Percentiles rank a stretch among this genome's conserved stretches.
These are phyloP conservation scores for Drosophila virilis DNA, from an alignment of 1,140 invertebrate species.

Conservation along the genomic window DNA sequence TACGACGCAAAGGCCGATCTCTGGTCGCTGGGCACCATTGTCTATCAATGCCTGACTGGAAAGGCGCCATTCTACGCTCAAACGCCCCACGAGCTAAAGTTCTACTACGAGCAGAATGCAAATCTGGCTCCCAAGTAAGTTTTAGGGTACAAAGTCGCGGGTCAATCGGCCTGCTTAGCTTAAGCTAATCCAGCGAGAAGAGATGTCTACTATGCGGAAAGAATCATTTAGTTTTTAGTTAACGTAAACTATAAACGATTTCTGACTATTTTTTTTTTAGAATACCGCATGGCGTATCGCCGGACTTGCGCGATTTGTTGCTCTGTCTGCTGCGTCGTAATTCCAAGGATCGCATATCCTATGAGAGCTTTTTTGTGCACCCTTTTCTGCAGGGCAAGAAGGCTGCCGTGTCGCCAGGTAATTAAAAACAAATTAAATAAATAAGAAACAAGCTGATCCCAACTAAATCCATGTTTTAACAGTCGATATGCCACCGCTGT, in stretches of 20 bases:
- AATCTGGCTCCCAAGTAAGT: conserved; percentile 97
- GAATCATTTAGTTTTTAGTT: no score
- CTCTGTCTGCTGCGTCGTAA: conserved; percentile 95
- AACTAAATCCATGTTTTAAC: conserved; percentile 14
- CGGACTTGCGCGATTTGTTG: conserved; percentile 94
- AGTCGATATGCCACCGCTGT: conserved; percentile 77
- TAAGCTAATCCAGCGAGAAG: no score
- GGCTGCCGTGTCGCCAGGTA: conserved; percentile 83
- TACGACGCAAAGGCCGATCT: conserved; percentile 99
- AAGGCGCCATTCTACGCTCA: conserved; percentile 99
- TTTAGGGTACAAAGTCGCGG: no score
- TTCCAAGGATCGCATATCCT: conserved; percentile 97
- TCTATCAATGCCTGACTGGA: conserved; percentile 99
- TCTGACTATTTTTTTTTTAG: conserved; percentile 85
- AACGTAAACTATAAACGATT: no score
- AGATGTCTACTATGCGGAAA: no score
- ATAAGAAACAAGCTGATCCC: neutral
- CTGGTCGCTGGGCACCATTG: conserved; percentile 99
- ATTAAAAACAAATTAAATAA: neutral
- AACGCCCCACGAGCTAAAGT: conserved; percentile 98
- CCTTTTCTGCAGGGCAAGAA: conserved; percentile 92
- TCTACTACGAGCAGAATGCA: conserved; percentile 98
- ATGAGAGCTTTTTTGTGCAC: conserved; percentile 97
- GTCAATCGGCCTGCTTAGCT: no score
- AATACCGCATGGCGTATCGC: conserved; percentile 96